Percentiles rank a stretch among this genome's conserved stretches.
Evolutionary conservation across 1,140 invertebrate genomes (phyloP).

Genomic region (Pseudomyrmex gracilis): DNA sequence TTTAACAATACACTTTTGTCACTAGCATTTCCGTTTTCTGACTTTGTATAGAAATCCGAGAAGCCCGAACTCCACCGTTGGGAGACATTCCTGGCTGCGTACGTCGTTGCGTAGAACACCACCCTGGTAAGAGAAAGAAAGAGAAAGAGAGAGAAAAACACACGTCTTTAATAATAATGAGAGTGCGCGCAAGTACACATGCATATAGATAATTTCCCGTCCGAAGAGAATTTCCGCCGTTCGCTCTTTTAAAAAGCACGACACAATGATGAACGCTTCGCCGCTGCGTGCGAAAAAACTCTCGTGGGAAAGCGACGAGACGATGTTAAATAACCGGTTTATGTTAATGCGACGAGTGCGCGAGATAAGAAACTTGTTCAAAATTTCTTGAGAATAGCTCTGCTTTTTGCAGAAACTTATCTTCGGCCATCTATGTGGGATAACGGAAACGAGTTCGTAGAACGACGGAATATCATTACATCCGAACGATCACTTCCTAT

Average conservation of each 20-base stretch:
- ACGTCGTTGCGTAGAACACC: constrained; percentile 91
- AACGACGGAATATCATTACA: constrained; percentile 32
- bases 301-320: constrained; percentile 45
- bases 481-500: constrained; percentile 20
- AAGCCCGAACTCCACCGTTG: constrained; percentile 85
- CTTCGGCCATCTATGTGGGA: constrained; percentile 25
- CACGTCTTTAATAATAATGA: background rate
- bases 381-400: constrained; percentile 34
- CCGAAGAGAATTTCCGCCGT: constrained; percentile 47
- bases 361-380: constrained; percentile 62
- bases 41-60: constrained; percentile 76
- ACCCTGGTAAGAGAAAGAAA: constrained; percentile 86
- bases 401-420: constrained; percentile 9
- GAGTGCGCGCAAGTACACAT: background rate
- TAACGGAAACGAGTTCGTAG: constrained; percentile 33
- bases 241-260: background rate
- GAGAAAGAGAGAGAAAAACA: constrained; percentile 16
- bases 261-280: constrained; percentile 51
- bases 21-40: constrained; percentile 51
- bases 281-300: constrained; percentile 63
- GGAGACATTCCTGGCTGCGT: constrained; percentile 91
- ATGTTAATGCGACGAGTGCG: constrained; percentile 27
- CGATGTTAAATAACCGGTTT: constrained; percentile 54
- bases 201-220: constrained; percentile 28
- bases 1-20: background rate